Conservation (phyloP, 2,797 vertebrate genomes). For the Helostoma temminkii region DNA sequence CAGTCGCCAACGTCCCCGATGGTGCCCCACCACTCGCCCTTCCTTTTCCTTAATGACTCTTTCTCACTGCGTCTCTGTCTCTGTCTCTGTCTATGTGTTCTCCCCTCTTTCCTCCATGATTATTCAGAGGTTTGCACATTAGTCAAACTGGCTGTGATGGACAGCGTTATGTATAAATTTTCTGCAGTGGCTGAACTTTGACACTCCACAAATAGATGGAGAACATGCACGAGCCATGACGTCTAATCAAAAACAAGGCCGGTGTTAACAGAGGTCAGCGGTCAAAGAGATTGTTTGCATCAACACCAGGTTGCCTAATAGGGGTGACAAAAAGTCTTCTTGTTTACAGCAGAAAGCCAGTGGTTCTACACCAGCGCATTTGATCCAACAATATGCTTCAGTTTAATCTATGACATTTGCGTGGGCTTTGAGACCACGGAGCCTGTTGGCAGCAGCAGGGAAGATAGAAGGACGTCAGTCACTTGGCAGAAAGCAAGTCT, state of each 20-base stretch:
- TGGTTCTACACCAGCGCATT: constrained; percentile 59
- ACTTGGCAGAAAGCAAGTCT: constrained; percentile 3
- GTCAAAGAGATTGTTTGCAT: constrained; percentile 46
- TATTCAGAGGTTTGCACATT: constrained; percentile 70
- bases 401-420: constrained; percentile 68
- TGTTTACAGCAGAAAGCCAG: constrained; percentile 49
- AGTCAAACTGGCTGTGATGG: constrained; percentile 65
- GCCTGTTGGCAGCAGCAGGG: constrained; percentile 16
- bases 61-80: constrained; percentile 31
- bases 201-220: constrained; percentile 67
- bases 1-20: constrained; percentile 59
- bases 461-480: constrained; percentile 39
- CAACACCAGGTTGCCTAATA: constrained; percentile 59
- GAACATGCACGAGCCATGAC: constrained; percentile 60
- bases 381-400: constrained; percentile 64
- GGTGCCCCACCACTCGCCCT: constrained; percentile 52
- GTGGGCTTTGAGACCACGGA: constrained; percentile 36
- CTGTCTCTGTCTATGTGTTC: constrained; percentile 13
- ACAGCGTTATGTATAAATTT: constrained; percentile 70
- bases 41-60: constrained; percentile 48
- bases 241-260: constrained; percentile 49
- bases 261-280: constrained; percentile 48
- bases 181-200: constrained; percentile 70
- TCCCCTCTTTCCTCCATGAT: constrained; percentile 51
- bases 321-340: constrained; percentile 41